A percentile compares a stretch with the other conserved stretches of the same genome.
Evolutionary conservation across 2,113 vertebrate genomes (phyloP).

Genomic region (Nothocercus nigrocapillus): DNA sequence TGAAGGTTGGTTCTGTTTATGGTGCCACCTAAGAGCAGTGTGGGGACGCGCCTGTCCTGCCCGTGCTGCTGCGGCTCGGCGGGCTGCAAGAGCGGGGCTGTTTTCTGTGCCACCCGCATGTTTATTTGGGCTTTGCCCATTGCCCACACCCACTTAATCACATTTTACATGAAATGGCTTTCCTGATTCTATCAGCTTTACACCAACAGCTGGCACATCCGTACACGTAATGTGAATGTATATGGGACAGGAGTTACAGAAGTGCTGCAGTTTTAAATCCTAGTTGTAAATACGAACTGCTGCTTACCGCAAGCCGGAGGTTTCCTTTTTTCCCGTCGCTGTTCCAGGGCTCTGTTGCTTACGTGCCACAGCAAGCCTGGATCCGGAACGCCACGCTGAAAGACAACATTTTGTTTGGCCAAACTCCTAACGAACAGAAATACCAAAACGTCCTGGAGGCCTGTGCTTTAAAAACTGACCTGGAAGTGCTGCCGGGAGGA

Average conservation of each 20-base stretch:
- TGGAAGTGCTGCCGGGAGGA: conserved; percentile 91
- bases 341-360: conserved; percentile 91
- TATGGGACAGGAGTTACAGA: neutral
- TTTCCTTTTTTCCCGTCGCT: neutral
- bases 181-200: neutral
- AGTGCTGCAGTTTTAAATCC: neutral
- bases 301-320: neutral
- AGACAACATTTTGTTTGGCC: conserved; percentile 95
- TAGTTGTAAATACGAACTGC: neutral
- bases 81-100: neutral
- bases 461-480: conserved; percentile 90
- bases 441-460: conserved; percentile 87
- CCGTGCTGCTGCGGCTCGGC: neutral
- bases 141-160: neutral
- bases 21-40: neutral
- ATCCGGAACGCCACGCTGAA: conserved; percentile 94
- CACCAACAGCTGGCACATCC: neutral
- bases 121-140: conserved; percentile 3
- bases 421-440: conserved; percentile 80
- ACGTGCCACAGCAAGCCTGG: conserved; percentile 96
- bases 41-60: neutral
- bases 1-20: conserved; percentile 81
- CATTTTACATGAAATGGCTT: neutral
- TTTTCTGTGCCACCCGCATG: neutral
- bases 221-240: neutral